These are phyloP conservation scores for Folsomia candida DNA, from an alignment of 2,888 invertebrate species.

Conservation along the genomic window DNA sequence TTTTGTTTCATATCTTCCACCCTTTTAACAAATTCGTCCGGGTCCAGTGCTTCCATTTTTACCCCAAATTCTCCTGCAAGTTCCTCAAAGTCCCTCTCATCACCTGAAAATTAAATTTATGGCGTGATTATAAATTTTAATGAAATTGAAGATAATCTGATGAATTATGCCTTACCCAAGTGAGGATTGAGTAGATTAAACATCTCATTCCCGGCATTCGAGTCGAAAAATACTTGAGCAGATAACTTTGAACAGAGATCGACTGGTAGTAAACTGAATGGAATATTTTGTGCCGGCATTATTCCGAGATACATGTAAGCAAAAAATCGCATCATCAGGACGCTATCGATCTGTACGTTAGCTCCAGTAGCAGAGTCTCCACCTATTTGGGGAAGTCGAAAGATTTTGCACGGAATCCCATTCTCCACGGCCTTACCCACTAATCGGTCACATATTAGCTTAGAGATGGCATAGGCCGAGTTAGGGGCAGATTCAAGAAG, in stretches of 20 bases:
- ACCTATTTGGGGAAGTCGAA: too few species aligned
- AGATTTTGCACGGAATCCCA: constrained; percentile 22
- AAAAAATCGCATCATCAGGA: neutral
- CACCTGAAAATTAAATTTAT: too few species aligned
- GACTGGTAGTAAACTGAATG: too few species aligned
- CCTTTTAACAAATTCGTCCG: neutral
- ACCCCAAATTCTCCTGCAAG: neutral
- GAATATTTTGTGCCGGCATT: neutral
- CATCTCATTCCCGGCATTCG: too few species aligned
- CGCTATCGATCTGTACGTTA: neutral
- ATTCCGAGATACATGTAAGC: constrained; percentile 6
- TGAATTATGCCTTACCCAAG: too few species aligned
- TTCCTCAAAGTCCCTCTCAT: neutral
- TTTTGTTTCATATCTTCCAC: neutral
- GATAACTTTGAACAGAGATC: too few species aligned
- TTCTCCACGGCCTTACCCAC: constrained; percentile 12
- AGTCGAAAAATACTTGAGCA: too few species aligned
- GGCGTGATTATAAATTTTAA: too few species aligned
- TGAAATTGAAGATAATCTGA: too few species aligned
- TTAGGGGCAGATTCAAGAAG: neutral
- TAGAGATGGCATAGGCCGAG: constrained; percentile 10
- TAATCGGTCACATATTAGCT: too few species aligned
- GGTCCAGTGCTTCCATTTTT: neutral
- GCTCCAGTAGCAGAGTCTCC: constrained; percentile 8
- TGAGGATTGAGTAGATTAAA: constrained; percentile 8